phyloP scores from a whole-genome alignment of 2,888 invertebrate genomes.

The Muscina levida region DNA sequence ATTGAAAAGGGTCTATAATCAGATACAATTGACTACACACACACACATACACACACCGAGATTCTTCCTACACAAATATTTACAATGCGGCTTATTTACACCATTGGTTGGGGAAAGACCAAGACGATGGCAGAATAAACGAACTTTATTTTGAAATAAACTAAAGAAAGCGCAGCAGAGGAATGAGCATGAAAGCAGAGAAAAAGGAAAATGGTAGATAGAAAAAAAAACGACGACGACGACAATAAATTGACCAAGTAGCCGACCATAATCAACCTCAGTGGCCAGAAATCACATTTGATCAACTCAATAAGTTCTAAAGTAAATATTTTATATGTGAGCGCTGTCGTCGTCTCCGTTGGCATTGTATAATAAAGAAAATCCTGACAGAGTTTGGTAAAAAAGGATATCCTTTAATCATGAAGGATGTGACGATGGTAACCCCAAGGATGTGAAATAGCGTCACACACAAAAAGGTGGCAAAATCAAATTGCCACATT shows the following conservation, averaged over 20 bases:
- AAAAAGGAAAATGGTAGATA: constrained; percentile 22
- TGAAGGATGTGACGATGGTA: constrained; percentile 36
- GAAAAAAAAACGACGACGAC: constrained; percentile 11
- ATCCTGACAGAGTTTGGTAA: constrained; percentile 1
- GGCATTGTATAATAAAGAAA: constrained; percentile 5
- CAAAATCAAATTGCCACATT: constrained; percentile 26
- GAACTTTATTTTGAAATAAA: constrained; percentile 34
- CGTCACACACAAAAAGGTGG: constrained; percentile 60
- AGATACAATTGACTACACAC: constrained; percentile 53
- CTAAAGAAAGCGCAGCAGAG: constrained; percentile 40
- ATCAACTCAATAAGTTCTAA: constrained; percentile 63
- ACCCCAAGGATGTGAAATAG: constrained; percentile 48
- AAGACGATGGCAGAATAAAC: not conserved
- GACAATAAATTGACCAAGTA: constrained; percentile 63
- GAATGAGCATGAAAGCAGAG: constrained; percentile 20
- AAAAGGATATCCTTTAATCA: constrained; percentile 64
- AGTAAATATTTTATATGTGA: constrained; percentile 62
- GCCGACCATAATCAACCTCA: constrained; percentile 77
- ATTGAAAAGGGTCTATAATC: constrained; percentile 54
- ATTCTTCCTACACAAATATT: constrained; percentile 56
- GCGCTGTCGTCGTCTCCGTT: not conserved
- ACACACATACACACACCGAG: constrained; percentile 3
- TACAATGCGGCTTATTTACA: constrained; percentile 64
- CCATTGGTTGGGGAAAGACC: constrained; percentile 37
- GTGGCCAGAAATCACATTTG: constrained; percentile 77